A percentile compares a stretch with the other conserved stretches of the same genome.
Evolutionary conservation across 2,888 invertebrate genomes (phyloP).

Genomic region (Drosophila anomelani): DNA sequence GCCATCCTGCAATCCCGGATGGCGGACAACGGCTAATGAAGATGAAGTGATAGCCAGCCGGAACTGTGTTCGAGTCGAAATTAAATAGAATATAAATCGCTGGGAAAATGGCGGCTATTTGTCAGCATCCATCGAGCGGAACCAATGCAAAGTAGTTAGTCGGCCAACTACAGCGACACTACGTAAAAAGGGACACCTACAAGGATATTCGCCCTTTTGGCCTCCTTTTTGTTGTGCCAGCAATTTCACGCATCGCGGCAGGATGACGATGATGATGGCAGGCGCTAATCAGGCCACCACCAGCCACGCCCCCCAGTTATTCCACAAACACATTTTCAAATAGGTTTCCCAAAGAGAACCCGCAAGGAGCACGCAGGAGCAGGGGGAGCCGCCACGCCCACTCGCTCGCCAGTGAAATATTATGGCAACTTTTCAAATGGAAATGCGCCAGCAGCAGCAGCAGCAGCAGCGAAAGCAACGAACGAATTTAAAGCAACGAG

Average conservation of each 20-base stretch:
- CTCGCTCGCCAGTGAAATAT: slow-evolving; percentile 69
- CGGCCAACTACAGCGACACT: slow-evolving; percentile 10
- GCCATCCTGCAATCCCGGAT: slow-evolving; percentile 30
- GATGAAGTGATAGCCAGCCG: slow-evolving; percentile 75
- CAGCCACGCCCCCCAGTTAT: slow-evolving; percentile 68
- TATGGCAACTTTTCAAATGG: slow-evolving; percentile 82
- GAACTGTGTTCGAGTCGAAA: slow-evolving; percentile 54
- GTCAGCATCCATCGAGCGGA: slow-evolving; percentile 72
- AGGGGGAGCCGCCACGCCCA: slow-evolving; percentile 10
- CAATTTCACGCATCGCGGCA: slow-evolving; percentile 71
- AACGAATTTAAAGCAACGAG: slow-evolving; percentile 76
- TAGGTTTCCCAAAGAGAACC: slow-evolving; percentile 37
- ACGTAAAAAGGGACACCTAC: slow-evolving; percentile 50
- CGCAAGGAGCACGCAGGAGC: slow-evolving; percentile 10
- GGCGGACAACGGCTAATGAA: slow-evolving; percentile 64
- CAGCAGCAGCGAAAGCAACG: slow-evolving; percentile 56
- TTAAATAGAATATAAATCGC: slow-evolving; percentile 80
- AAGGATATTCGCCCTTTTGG: slow-evolving; percentile 53
- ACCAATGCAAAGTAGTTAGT: slow-evolving; percentile 75
- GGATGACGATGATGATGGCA: slow-evolving; percentile 71
- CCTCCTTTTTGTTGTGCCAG: slow-evolving; percentile 32
- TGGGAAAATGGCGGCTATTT: slow-evolving; percentile 77
- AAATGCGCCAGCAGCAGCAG: slow-evolving; percentile 70
- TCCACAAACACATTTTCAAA: slow-evolving; percentile 48
- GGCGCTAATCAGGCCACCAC: slow-evolving; percentile 74